Evolutionary conservation across 2,888 invertebrate species (phyloP).

Genomic region (Leptinotarsa juncta): DNA sequence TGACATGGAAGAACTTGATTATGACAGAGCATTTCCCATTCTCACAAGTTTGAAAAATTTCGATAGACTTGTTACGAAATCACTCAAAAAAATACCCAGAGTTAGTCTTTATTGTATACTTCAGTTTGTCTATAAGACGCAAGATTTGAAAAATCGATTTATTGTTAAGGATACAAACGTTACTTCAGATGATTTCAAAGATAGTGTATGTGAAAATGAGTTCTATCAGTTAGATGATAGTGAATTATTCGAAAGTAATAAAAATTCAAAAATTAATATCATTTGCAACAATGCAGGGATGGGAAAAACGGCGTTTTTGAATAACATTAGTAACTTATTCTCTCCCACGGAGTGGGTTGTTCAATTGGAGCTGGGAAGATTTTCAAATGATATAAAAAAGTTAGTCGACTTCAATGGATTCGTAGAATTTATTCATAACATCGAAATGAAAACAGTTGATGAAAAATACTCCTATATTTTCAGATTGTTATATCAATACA

Average conservation of each 20-base stretch:
- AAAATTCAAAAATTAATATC: conserved; percentile 26
- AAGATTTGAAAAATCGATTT: not conserved
- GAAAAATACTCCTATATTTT: conserved; percentile 12
- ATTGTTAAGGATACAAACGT: conserved; percentile 3
- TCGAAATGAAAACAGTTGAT: conserved; percentile 13
- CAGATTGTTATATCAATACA: conserved; percentile 2
- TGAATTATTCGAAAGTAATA: not conserved
- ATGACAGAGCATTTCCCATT: not conserved
- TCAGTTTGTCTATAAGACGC: not conserved
- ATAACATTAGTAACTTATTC: conserved; percentile 13
- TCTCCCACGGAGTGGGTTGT: conserved; percentile 28
- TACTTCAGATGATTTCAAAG: not conserved
- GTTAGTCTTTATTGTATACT: not conserved
- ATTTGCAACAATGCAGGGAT: conserved; percentile 36
- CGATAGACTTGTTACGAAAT: not conserved
- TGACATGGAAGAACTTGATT: not conserved
- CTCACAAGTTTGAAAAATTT: not conserved
- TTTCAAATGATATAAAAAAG: not conserved
- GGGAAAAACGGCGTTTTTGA: conserved; percentile 32
- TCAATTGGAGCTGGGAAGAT: conserved; percentile 25
- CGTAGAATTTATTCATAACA: conserved; percentile 14
- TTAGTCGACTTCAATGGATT: conserved; percentile 20
- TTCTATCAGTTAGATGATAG: not conserved
- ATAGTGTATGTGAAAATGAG: not conserved
- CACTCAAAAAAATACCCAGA: not conserved